Base-by-base conservation (phyloP, 2,797 vertebrate species). In the Chelon auratus region DNA sequence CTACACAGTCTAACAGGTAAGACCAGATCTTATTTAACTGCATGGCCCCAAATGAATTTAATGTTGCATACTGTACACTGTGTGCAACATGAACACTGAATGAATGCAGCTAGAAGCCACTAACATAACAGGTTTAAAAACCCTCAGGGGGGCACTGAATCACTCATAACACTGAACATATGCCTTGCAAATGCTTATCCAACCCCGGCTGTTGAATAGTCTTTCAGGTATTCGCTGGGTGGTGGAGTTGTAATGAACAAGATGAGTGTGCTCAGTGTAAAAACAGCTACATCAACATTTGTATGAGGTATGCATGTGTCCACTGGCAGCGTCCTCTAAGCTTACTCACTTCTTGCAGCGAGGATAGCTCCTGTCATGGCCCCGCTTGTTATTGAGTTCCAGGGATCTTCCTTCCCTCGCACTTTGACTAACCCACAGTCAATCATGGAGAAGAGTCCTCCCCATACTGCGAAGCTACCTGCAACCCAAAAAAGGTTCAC, bases 391-490 rank as follows among this genome's bases (percentile, higher is more conserved):
- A 99, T 99, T 0, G 97, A 99, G 84, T 99, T 99, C 98, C 98
- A 99, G 1, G 98, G 97, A 90, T 99, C 98, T 86, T 99, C 98
- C 75, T 98, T 99, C 36, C 97, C 98, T 72, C 98, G 92, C 62
- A 97, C 92, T 76, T 97, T 96, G 71, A 98, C 97, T 93, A 99
- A 94, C 74, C 97, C 95, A 80, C 98, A 99, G 92, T 99, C 98
- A 12, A 99, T 99, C 96, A 96, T 97, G 71, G 98, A 99, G 84
- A 99, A 99, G 30, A 99, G 95, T 15, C 97, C 97, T 43, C 98
- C 98, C 98, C 98, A 99, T 24, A 99, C 95, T 5, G 98, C 98
- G 82, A 99, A 99, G 80, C 98, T 99, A 39, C 98, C 98, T 99
- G 81, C 24, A 90, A 87, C 14, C 13, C 52, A 78, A 62, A 36